Evolutionary conservation across 2,888 invertebrate genomes (phyloP).

Genomic region (Cephonodes hylas): DNA sequence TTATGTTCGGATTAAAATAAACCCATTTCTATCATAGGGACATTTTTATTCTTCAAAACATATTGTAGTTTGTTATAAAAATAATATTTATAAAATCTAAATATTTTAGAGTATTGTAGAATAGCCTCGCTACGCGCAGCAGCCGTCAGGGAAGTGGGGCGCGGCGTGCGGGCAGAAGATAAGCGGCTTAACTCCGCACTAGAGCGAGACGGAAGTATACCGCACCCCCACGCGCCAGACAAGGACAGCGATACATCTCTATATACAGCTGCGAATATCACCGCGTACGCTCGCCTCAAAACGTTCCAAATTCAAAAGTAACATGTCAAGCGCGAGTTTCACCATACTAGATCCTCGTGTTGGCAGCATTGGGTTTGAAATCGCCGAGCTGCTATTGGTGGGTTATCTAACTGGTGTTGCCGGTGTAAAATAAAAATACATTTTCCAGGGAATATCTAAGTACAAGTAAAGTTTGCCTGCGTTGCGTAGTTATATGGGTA

Average conservation of each 20-base stretch:
- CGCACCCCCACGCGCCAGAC: slow-evolving; percentile 25
- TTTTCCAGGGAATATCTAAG: slow-evolving; percentile 77
- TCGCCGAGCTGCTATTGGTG: slow-evolving; percentile 24
- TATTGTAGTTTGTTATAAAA: too few species aligned
- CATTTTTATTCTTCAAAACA: too few species aligned
- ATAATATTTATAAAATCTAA: too few species aligned
- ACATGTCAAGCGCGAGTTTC: slow-evolving; percentile 25
- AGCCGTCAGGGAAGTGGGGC: slow-evolving; percentile 58
- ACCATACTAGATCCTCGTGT: slow-evolving; percentile 30
- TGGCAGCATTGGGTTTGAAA: slow-evolving; percentile 23
- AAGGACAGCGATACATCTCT: slow-evolving; percentile 56
- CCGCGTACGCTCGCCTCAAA: slow-evolving; percentile 58
- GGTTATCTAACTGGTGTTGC: slow-evolving; percentile 45
- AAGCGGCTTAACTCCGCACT: slow-evolving; percentile 79
- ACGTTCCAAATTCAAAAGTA: slow-evolving; percentile 42
- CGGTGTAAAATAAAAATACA: slow-evolving; percentile 75
- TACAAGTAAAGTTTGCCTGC: slow-evolving; percentile 73
- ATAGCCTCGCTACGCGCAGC: slow-evolving; percentile 68
- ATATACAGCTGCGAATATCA: slow-evolving; percentile 72
- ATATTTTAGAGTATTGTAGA: slow-evolving; percentile 49
- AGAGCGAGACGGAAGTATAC: slow-evolving; percentile 49
- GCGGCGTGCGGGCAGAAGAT: slow-evolving; percentile 77
- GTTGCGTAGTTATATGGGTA: slow-evolving; percentile 53
- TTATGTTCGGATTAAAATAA: too few species aligned
- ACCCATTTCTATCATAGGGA: too few species aligned